Evolutionary conservation across 1,140 invertebrate genomes (phyloP).

Genomic region (Calephelis virginiensis): DNA sequence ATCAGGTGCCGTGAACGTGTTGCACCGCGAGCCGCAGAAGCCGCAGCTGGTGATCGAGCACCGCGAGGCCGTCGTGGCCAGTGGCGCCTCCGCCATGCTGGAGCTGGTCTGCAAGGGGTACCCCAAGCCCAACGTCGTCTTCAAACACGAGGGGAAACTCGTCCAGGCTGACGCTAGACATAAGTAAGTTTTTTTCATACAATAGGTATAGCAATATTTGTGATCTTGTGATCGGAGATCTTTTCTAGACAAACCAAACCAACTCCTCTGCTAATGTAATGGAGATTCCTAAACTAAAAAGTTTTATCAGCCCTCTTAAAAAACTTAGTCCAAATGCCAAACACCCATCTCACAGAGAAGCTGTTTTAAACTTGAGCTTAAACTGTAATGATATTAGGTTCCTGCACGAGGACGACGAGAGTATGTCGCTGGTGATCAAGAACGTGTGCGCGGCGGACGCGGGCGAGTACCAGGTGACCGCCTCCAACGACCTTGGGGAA

Average conservation of each 20-base stretch:
- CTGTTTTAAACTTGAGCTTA: no score
- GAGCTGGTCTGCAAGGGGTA: slow-evolving; percentile 95
- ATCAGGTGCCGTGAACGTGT: slow-evolving; percentile 87
- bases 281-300: no score
- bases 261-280: no score
- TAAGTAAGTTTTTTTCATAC: slow-evolving; percentile 79
- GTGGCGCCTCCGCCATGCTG: slow-evolving; percentile 95
- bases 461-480: slow-evolving; percentile 90
- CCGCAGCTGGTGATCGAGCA: slow-evolving; percentile 88
- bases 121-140: slow-evolving; percentile 94
- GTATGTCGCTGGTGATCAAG: slow-evolving; percentile 93
- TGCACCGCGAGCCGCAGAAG: slow-evolving; percentile 89
- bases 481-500: slow-evolving; percentile 93
- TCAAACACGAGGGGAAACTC: slow-evolving; percentile 91
- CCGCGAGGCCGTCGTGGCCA: slow-evolving; percentile 85
- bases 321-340: no score
- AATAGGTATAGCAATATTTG: neutral
- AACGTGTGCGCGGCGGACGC: slow-evolving; percentile 90
- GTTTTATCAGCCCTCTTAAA: no score
- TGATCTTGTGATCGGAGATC: no score
- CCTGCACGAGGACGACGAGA: slow-evolving; percentile 96
- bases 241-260: no score
- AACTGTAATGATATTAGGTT: slow-evolving; percentile 71
- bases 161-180: slow-evolving; percentile 89
- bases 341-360: neutral